Conservation (phyloP, 1,140 invertebrate genomes). For the Bombus turneri region DNA sequence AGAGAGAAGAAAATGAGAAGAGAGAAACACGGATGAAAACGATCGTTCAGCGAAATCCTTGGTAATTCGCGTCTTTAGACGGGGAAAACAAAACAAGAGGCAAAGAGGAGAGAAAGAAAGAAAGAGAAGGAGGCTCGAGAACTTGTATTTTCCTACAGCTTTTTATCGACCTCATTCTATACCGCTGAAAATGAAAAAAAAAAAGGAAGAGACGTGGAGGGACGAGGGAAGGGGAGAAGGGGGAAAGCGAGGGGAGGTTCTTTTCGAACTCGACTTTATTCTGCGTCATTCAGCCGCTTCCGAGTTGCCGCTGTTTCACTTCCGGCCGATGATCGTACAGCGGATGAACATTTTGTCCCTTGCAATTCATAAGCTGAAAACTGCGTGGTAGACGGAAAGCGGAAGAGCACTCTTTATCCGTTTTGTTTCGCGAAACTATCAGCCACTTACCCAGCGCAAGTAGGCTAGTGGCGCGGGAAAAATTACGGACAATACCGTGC, state of each 20-base stretch:
- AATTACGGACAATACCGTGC: conserved; percentile 22
- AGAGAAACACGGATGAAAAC: conserved; percentile 16
- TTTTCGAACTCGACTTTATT: conserved; percentile 50
- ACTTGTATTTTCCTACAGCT: conserved; percentile 46
- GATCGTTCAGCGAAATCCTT: conserved; percentile 30
- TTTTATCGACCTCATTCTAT: conserved; percentile 42
- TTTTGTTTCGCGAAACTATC: conserved; percentile 53
- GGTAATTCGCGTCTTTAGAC: conserved; percentile 13
- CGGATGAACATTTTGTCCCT: conserved; percentile 56
- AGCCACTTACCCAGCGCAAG: conserved; percentile 34
- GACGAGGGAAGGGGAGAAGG: not conserved
- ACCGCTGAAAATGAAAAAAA: conserved; percentile 18
- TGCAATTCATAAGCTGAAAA: conserved; percentile 46
- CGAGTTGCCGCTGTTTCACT: conserved; percentile 53
- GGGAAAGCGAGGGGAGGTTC: conserved; percentile 10
- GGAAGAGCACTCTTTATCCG: conserved; percentile 29
- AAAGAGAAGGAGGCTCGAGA: conserved; percentile 20
- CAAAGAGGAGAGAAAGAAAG: not conserved
- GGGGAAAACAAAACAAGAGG: not conserved
- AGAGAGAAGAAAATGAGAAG: not conserved
- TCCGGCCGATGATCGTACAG: conserved; percentile 45
- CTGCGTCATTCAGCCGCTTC: conserved; percentile 42
- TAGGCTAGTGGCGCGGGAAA: conserved; percentile 40
- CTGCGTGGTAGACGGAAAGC: conserved; percentile 3
- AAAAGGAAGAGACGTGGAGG: not conserved